Evolutionary conservation across 2,888 invertebrate species (phyloP).

Genomic region (Anticlea derivata): DNA sequence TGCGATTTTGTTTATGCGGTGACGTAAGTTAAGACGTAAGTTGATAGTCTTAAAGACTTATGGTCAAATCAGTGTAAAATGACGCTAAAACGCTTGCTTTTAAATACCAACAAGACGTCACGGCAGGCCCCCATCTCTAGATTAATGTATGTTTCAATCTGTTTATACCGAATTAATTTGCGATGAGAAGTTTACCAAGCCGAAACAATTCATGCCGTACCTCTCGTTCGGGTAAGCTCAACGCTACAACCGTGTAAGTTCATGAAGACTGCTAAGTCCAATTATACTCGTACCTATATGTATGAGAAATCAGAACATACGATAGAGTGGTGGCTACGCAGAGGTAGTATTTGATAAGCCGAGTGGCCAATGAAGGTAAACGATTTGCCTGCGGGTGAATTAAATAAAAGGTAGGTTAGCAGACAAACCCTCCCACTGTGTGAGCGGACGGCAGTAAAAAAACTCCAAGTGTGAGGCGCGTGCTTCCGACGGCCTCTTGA

Average conservation of each 20-base stretch:
- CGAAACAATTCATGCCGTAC: slow-evolving; percentile 44
- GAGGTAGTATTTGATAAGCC: slow-evolving; percentile 35
- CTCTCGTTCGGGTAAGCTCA: slow-evolving; percentile 41
- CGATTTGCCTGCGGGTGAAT: slow-evolving; percentile 45
- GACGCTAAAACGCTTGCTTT: no score
- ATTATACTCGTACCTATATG: slow-evolving; percentile 46
- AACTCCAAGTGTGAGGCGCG: slow-evolving; percentile 39
- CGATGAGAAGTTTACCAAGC: slow-evolving; percentile 42
- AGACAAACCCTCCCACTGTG: slow-evolving; percentile 15
- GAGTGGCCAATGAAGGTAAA: slow-evolving; percentile 31
- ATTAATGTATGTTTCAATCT: slow-evolving; percentile 33
- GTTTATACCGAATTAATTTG: slow-evolving; percentile 42
- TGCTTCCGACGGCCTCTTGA: slow-evolving; percentile 59
- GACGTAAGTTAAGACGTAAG: no score
- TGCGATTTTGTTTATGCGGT: no score
- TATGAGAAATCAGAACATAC: slow-evolving; percentile 33
- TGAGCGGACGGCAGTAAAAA: slow-evolving; percentile 32
- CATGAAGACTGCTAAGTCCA: slow-evolving; percentile 47
- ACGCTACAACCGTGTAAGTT: slow-evolving; percentile 42
- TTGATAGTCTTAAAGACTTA: no score
- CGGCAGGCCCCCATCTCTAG: slow-evolving; percentile 5
- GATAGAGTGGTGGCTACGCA: slow-evolving; percentile 15
- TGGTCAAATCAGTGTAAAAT: no score
- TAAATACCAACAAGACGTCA: no score
- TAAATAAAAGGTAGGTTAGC: slow-evolving; percentile 48